A percentile compares a stretch with the other conserved stretches of the same genome.
These are phyloP conservation scores for Aphaenogaster rudis DNA, from an alignment of 1,140 invertebrate species.

Conservation along the genomic window DNA sequence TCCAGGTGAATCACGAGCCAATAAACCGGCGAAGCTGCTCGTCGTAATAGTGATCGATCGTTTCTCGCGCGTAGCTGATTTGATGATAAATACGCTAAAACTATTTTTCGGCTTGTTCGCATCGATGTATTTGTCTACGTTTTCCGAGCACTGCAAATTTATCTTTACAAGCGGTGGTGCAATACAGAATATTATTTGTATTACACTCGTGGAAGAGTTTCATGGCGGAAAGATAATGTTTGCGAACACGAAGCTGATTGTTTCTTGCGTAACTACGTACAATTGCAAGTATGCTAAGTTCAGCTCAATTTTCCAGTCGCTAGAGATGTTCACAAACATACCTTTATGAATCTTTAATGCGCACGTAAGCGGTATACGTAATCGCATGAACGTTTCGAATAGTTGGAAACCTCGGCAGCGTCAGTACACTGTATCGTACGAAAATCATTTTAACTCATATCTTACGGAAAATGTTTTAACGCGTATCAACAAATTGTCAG, in stretches of 20 bases:
- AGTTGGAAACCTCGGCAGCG: background rate
- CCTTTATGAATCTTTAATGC: constrained; percentile 39
- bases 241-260: background rate
- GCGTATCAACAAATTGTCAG: background rate
- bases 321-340: constrained; percentile 20
- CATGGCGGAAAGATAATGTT: constrained; percentile 1
- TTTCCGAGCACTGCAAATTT: background rate
- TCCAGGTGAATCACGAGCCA: constrained; percentile 13
- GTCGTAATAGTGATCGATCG: background rate
- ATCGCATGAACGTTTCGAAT: background rate
- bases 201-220: background rate
- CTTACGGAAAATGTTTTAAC: background rate
- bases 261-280: constrained; percentile 15
- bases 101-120: background rate
- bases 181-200: background rate
- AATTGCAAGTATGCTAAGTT: constrained; percentile 10
- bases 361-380: background rate
- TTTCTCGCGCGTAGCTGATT: background rate
- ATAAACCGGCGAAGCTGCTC: background rate
- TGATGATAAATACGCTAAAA: background rate
- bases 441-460: background rate
- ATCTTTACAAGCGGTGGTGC: background rate
- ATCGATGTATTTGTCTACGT: background rate
- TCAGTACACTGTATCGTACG: background rate
- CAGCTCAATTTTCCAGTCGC: constrained; percentile 37